Base-by-base conservation (phyloP, 2,113 vertebrate species). In the Microtus richardsoni region DNA sequence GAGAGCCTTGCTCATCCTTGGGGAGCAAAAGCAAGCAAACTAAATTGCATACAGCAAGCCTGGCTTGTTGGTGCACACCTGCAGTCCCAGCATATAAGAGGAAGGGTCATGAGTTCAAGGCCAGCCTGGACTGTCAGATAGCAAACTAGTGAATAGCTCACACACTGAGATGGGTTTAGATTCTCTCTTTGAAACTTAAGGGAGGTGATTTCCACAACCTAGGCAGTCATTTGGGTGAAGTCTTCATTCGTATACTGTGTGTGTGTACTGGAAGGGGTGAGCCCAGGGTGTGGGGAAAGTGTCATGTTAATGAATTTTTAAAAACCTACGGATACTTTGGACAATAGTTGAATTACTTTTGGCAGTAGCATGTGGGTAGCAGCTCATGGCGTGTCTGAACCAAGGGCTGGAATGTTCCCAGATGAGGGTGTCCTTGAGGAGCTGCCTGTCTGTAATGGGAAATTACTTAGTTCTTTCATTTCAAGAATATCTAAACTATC, bases 241-340 rank as follows among this genome's bases (percentile, higher is more conserved):
- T 92, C 66, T 80, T 8, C 58, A 9, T 87, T 86, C 54, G 88
- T n/a, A 88, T 77, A 80, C 82, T 64, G 49, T 83, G 7, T 49
- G 49, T 54, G 54, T 58, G 5, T 83, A 10, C 80, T 96, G 26
- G 85, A 92, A 95, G 54, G 64, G 58, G 54, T 52, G 33, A 71
- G 28, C 58, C 21, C 71, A 1, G 2, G 26, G 19, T 58, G 62
- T 97, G 41, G 78, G 28, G 90, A 84, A 54, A 11, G 44, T 54
- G 17, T 47, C 30, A 0, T 90, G 75, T 70, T 84, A 88, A 60
- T 47, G 71, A 21, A 79, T 90, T 93, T 93, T 91, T 94, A 74
- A 52, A 58, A 21, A 58, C 58, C 58, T 58, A 58, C 6, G 19
- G 58, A 58, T 21, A 58, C 58, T 58, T 21, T 58, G 58, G 58